phyloP scores from a whole-genome alignment of 2,888 invertebrate genomes.

The Sesia apiformis region DNA sequence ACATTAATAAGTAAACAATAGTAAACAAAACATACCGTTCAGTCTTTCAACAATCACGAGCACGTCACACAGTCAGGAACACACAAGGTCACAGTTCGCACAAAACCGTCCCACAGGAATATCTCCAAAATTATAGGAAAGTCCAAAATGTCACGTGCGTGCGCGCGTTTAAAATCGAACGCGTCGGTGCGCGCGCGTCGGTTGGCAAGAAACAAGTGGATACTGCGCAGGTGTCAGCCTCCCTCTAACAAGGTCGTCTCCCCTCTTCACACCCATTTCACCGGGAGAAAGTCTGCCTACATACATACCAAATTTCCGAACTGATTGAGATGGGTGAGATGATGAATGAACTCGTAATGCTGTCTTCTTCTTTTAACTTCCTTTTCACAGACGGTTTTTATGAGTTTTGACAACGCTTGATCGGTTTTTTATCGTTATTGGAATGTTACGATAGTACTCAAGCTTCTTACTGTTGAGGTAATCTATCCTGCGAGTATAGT shows the following conservation, averaged over 20 bases:
- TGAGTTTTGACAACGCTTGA: not conserved
- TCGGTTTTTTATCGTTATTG: not conserved
- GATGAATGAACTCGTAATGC: slow-evolving; percentile 33
- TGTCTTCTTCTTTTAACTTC: not conserved
- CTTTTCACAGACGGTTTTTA: not conserved
- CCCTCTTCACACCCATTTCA: slow-evolving; percentile 51
- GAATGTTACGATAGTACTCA: too few species aligned
- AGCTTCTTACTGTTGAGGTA: too few species aligned
- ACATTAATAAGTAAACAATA: too few species aligned
- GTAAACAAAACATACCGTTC: too few species aligned
- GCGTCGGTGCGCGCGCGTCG: slow-evolving; percentile 40
- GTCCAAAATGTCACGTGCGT: slow-evolving; percentile 35
- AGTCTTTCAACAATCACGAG: not conserved
- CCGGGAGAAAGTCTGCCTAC: slow-evolving; percentile 72
- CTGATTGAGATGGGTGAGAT: slow-evolving; percentile 45
- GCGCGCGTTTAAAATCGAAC: slow-evolving; percentile 32
- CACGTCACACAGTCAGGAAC: slow-evolving; percentile 22
- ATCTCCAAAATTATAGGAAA: not conserved
- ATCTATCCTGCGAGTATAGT: too few species aligned
- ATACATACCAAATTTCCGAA: slow-evolving; percentile 72
- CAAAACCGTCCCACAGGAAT: slow-evolving; percentile 31
- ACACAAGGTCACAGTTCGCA: slow-evolving; percentile 55
- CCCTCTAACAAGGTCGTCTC: slow-evolving; percentile 71
- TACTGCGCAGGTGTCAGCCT: slow-evolving; percentile 56
- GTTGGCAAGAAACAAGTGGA: slow-evolving; percentile 61